Evolutionary conservation across 2,113 vertebrate species (phyloP), one percentile per base, ranked within the genome.

Genomic region (Ascaphus truei): DNA sequence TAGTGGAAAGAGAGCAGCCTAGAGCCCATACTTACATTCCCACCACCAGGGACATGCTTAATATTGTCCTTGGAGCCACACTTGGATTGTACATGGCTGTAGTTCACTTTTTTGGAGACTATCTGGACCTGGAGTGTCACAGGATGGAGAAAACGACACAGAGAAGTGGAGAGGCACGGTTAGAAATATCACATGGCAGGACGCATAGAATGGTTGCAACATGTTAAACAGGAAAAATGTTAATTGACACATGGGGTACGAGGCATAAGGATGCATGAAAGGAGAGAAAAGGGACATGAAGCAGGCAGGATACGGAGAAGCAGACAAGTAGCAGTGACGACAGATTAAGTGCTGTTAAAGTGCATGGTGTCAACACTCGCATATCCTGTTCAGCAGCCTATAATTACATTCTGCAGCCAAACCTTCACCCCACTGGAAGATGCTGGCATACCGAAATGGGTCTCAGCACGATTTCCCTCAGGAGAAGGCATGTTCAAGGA

Each of bases 51-150:
- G 87, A 98, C 91, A 92, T 99, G 96, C 93, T 98, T 98, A 87
- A 98, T 94, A 93, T 99, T 99, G 89, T 98, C 97, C 95, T 98
- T 98, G 90, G 97, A 99, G 80, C 97, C 97, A 91, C 96, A 97
- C 89, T 97, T 97, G 81, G 96, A 97, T 72, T 94, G 91, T 87
- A 98, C 85, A 82, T 99, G 96, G 92, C 95, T 98, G 95, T 97
- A 99, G 94, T 94, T 98, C 88, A 93, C 84, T 88, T 98, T 99
- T 96, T 97, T 95, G 91, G 92, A 95, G 91, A 96, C 91, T 94
- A 98, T 94, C 87, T 98, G 95, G 92, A 99, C 96, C 95, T 98
- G 90, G 91, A 94, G 85, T 23, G 88, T 83, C 79, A 91, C 88
- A 92, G 80, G 90, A 88, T 50, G 61, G 43, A 34, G 27, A 62